Percentiles rank a stretch among this genome's conserved stretches.
Evolutionary conservation across 2,797 vertebrate genomes (phyloP).

Genomic region (Periparus ater): DNA sequence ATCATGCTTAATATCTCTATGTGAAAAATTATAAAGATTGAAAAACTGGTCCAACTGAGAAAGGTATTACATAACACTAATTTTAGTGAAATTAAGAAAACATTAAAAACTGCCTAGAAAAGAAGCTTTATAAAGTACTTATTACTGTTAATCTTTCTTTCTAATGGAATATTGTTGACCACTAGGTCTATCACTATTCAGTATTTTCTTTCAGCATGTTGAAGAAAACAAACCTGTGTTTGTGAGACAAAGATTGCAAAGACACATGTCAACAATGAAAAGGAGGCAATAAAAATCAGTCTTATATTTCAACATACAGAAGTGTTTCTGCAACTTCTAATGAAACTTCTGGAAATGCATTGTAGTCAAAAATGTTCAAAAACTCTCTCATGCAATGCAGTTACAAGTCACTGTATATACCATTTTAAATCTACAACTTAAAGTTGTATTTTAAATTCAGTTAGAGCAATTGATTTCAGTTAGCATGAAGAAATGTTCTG

Average conservation of each 20-base stretch:
- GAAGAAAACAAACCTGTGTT: neutral
- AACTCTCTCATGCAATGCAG: neutral
- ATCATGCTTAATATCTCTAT: neutral
- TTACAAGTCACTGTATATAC: neutral
- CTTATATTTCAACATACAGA: neutral
- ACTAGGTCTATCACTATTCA: neutral
- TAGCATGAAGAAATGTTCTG: neutral
- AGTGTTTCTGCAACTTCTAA: neutral
- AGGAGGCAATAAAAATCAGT: neutral
- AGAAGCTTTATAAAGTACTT: neutral
- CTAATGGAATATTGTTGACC: neutral
- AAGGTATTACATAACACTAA: neutral
- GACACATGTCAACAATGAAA: neutral
- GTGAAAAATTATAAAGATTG: neutral
- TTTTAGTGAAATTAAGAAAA: neutral
- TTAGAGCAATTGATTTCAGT: neutral
- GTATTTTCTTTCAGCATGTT: neutral
- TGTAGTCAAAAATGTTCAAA: neutral
- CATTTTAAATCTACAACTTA: neutral
- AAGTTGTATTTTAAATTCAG: neutral
- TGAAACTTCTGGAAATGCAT: neutral
- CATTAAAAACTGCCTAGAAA: neutral
- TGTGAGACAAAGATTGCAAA: neutral
- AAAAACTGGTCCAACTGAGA: neutral
- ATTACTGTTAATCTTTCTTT: neutral